Percentiles rank a stretch among this genome's conserved stretches.
Evolutionary conservation across 2,113 vertebrate species (phyloP).

Genomic region (Tonatia bakeri): DNA sequence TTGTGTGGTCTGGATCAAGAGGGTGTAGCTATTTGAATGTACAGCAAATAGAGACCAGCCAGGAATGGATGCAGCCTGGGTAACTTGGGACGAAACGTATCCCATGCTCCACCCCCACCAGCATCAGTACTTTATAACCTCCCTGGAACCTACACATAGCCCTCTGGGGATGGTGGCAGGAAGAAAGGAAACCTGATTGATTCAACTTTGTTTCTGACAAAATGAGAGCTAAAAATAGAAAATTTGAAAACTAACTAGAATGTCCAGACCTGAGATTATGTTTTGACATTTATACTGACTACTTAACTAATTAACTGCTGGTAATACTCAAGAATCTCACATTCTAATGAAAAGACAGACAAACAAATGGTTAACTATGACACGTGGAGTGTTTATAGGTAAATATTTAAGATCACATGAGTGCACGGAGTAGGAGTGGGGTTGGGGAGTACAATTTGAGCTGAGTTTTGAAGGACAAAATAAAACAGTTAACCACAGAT

Average conservation of each 20-base stretch:
- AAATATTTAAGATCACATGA: background rate
- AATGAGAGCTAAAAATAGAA: background rate
- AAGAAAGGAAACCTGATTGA: background rate
- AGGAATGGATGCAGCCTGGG: background rate
- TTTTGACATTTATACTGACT: background rate
- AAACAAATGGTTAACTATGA: background rate
- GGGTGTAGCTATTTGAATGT: background rate
- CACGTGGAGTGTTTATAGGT: background rate
- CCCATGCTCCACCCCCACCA: too few relatives aligned
- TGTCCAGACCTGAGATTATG: background rate
- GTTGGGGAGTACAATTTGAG: background rate
- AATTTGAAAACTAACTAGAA: background rate
- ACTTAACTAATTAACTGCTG: background rate
- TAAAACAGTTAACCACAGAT: background rate
- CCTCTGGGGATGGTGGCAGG: rapidly evolving
- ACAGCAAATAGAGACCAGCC: background rate
- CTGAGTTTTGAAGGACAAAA: constrained; percentile 17
- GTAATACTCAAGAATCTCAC: background rate
- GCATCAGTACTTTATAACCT: background rate
- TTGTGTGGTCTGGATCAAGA: background rate
- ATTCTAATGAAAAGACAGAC: background rate
- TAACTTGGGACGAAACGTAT: background rate
- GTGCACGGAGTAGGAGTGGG: background rate
- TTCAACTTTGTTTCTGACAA: background rate
- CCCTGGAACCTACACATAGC: background rate